Evolutionary conservation across 1,140 invertebrate genomes (phyloP).

Genomic region (Musca vetustissima): DNA sequence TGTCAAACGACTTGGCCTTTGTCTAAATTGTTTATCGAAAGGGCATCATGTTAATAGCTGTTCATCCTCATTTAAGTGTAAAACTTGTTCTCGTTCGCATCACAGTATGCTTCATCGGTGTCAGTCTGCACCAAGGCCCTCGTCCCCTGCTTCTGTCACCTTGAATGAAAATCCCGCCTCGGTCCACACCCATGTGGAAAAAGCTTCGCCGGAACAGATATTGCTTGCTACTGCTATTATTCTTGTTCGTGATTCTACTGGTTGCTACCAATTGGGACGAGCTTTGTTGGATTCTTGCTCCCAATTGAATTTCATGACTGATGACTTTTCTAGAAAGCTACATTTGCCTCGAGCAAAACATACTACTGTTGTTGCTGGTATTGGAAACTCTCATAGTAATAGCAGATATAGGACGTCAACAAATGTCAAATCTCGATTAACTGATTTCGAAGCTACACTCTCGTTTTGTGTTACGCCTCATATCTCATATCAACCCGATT

Average conservation of each 20-base stretch:
- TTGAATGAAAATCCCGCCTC: background rate
- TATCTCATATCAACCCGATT: conserved; percentile 1
- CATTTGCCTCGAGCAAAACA: background rate
- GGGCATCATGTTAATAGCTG: background rate
- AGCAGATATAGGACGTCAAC: too few relatives aligned
- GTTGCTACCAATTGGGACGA: too few relatives aligned
- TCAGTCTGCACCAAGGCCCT: background rate
- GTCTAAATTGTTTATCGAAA: background rate
- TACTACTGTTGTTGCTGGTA: too few relatives aligned
- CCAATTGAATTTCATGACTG: conserved; percentile 29
- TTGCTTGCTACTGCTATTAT: too few relatives aligned
- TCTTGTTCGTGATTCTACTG: too few relatives aligned
- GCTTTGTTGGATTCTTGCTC: conserved; percentile 24
- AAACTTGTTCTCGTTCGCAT: background rate
- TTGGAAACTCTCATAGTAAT: too few relatives aligned
- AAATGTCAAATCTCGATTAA: too few relatives aligned
- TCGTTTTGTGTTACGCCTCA: conserved; percentile 18
- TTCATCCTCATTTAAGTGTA: too few relatives aligned
- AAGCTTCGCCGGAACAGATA: too few relatives aligned
- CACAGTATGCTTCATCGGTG: too few relatives aligned
- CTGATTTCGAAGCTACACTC: conserved; percentile 6
- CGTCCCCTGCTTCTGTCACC: background rate
- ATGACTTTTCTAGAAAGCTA: conserved; percentile 23
- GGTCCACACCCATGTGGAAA: too few relatives aligned
- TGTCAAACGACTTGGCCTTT: background rate